Percentiles rank a stretch among this genome's conserved stretches.
Evolutionary conservation across 2,888 invertebrate genomes (phyloP).

Genomic region (Leptopterna dolabrata): DNA sequence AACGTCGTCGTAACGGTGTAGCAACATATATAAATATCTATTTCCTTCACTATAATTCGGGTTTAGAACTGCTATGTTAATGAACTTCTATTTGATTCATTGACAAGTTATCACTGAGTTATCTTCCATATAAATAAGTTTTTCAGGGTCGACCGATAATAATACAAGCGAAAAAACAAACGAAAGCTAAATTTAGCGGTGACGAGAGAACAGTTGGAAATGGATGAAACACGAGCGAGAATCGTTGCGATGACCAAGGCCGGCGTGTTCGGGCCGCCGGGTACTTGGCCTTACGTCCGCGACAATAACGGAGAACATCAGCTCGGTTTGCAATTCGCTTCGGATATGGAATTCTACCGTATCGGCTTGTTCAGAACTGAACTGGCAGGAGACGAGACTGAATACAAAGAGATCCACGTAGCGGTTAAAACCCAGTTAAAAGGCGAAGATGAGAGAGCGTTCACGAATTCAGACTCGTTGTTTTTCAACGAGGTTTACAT

Average conservation of each 20-base stretch:
- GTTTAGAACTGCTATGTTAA: too few relatives aligned
- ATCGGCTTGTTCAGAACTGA: neutral
- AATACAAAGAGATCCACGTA: conserved; percentile 35
- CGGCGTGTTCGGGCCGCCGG: conserved; percentile 38
- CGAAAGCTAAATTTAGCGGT: neutral
- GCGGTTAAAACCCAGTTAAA: conserved; percentile 57
- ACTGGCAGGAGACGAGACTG: neutral
- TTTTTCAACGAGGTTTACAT: conserved; percentile 61
- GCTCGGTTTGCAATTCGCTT: conserved; percentile 20
- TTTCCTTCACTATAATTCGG: too few relatives aligned
- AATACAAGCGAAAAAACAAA: neutral
- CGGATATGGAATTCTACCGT: conserved; percentile 36
- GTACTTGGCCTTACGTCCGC: conserved; percentile 43
- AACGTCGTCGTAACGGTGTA: too few relatives aligned
- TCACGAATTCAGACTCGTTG: conserved; percentile 44
- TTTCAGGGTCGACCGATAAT: too few relatives aligned
- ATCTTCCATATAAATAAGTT: too few relatives aligned
- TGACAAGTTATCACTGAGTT: too few relatives aligned
- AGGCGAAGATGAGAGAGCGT: neutral
- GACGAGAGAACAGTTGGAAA: neutral
- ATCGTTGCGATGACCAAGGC: conserved; percentile 39
- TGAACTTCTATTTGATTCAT: too few relatives aligned
- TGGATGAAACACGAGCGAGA: conserved; percentile 24
- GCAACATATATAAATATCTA: too few relatives aligned
- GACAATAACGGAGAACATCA: conserved; percentile 38